phyloP scores from a whole-genome alignment of 1,140 invertebrate genomes.

The Thalassaphorura encarpata region DNA sequence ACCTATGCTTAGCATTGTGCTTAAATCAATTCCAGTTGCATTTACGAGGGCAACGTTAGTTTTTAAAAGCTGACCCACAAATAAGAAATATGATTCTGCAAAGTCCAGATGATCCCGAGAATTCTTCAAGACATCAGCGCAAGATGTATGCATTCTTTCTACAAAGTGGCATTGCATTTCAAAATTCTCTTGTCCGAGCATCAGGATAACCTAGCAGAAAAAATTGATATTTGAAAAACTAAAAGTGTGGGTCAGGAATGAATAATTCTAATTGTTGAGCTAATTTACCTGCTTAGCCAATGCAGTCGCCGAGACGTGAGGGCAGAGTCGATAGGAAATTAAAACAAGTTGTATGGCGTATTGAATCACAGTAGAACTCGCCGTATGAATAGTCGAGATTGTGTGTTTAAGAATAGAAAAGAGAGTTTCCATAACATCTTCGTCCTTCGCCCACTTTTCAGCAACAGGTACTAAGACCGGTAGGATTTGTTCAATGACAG shows the following conservation, averaged over 20 bases:
- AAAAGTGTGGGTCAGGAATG: not conserved
- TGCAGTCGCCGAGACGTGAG: constrained; percentile 8
- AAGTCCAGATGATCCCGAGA: constrained; percentile 27
- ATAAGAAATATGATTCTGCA: constrained; percentile 28
- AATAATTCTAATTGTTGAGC: not conserved
- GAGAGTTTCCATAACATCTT: constrained; percentile 27
- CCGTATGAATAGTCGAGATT: constrained; percentile 20
- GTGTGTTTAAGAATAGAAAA: constrained; percentile 30
- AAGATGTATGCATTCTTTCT: constrained; percentile 19
- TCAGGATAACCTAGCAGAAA: constrained; percentile 21
- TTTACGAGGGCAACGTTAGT: constrained; percentile 18
- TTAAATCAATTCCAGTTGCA: constrained; percentile 14
- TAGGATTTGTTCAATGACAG: constrained; percentile 31
- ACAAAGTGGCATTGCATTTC: constrained; percentile 26
- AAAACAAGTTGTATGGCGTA: constrained; percentile 26
- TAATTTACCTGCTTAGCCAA: constrained; percentile 27
- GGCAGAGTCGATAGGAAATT: constrained; percentile 24
- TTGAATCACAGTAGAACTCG: constrained; percentile 23
- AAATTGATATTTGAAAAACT: constrained; percentile 1
- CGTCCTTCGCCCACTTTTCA: constrained; percentile 30
- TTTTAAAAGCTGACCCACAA: constrained; percentile 23
- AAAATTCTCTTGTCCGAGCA: constrained; percentile 28
- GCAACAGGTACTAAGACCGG: constrained; percentile 23
- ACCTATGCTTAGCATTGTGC: constrained; percentile 16
- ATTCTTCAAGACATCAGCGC: constrained; percentile 16